Evolutionary conservation across 2,797 vertebrate species (phyloP).

Genomic region (Myotis findleyi): DNA sequence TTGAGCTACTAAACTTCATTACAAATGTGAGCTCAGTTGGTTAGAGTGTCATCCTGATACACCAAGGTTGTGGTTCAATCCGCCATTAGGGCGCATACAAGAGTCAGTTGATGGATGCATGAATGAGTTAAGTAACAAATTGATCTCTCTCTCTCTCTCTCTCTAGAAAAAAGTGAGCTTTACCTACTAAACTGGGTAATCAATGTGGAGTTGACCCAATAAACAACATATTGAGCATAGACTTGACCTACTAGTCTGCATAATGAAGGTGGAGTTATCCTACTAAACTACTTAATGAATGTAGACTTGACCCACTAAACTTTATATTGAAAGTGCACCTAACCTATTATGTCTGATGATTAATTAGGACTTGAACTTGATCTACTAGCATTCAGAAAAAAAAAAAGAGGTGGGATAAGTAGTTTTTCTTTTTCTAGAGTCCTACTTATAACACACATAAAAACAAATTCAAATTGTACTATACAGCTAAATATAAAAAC

Average conservation of each 20-base stretch:
- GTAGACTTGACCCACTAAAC: background rate
- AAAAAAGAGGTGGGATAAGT: background rate
- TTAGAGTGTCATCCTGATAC: no score
- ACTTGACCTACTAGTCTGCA: background rate
- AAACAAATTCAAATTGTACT: background rate
- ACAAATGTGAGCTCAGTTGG: background rate
- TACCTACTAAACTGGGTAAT: background rate
- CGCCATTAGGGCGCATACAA: no score
- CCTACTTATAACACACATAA: background rate
- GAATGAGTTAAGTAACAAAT: no score
- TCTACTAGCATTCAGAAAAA: background rate
- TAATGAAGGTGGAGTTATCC: background rate
- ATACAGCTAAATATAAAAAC: background rate
- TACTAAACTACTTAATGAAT: background rate
- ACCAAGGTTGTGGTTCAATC: no score
- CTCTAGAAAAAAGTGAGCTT: background rate
- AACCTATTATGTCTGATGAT: no score
- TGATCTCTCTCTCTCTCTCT: no score
- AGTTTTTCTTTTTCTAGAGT: background rate
- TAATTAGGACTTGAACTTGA: no score
- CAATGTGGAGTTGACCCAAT: background rate
- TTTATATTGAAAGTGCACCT: no score
- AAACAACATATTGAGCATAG: background rate
- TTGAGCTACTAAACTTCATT: background rate
- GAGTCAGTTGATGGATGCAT: no score